Base-by-base conservation (phyloP, 2,797 vertebrate genomes). In the Phyllotis vaccarum region DNA sequence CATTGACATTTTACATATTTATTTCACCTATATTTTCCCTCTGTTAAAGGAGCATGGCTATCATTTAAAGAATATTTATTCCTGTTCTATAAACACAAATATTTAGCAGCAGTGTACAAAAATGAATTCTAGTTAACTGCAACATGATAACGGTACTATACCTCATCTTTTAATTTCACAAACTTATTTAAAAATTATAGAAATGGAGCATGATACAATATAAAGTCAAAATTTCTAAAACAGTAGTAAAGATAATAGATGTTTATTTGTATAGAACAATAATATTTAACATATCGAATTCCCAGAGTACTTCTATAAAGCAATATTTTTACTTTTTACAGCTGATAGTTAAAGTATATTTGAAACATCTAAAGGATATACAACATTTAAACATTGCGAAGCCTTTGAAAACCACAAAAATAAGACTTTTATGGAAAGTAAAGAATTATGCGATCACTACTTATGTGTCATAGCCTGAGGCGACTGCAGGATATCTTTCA, bases 1-100 rank as follows among this genome's bases (percentile, higher is more conserved):
- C 93, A 70, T 70, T 95, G 90, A 83, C 8, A 92, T n/a, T 88
- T 93, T 85, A 46, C 19, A 34, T 92, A 88, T 87, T 96, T 90
- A 86, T 60, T 92, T 60, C 17, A 3, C 10, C 21, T 58, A 29
- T 72, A 8, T 46, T 93, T 86, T 6, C 1, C 10, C n/a, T 90
- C 17, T 94, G 75, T 90, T 64, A 70, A 76, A 96, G 21, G 40
- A 24, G 6, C 2, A 90, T 81, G 19, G 54, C 49, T 90, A 11
- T 93, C 14, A 96, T 54, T 92, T 96, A 79, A 74, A 6, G 6
- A 75, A 40, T 14, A 70, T 75, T 95, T 95, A 79, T 90, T 62
- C 1, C 49, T 96, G 46, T 78, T 21, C 24, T 90, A 72, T 66
- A 96, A 96, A 90, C 14, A 27, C n/a, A 81, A 58, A 82, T 43